These are phyloP conservation scores for Punctoribates punctum DNA, from an alignment of 2,888 invertebrate genomes.

Conservation along the genomic window DNA sequence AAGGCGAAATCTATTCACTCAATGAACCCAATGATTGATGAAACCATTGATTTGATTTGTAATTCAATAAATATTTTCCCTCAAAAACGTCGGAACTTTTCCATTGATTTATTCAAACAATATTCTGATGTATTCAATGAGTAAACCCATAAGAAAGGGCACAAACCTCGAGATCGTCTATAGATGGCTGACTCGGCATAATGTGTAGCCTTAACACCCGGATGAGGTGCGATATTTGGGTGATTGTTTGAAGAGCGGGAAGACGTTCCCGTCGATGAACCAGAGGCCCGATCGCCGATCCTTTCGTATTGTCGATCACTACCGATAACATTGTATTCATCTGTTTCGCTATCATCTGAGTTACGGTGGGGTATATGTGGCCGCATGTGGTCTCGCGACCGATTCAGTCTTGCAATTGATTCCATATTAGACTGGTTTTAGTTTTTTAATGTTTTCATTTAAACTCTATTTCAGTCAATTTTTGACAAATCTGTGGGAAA, in stretches of 20 bases:
- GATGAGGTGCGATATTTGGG: constrained; percentile 4
- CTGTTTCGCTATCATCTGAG: constrained; percentile 41
- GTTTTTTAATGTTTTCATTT: background rate
- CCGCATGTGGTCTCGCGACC: constrained; percentile 27
- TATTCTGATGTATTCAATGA: background rate
- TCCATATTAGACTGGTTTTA: constrained; percentile 27
- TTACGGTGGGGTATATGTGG: constrained; percentile 32
- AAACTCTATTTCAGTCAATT: background rate
- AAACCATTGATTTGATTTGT: too few relatives aligned
- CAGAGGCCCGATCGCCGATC: constrained; percentile 42
- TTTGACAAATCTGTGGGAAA: background rate
- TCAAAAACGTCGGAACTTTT: background rate
- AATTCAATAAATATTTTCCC: too few relatives aligned
- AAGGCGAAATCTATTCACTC: too few relatives aligned
- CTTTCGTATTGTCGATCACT: constrained; percentile 41
- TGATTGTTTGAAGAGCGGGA: constrained; percentile 36
- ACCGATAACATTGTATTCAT: constrained; percentile 42
- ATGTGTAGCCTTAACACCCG: constrained; percentile 34
- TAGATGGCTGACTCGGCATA: constrained; percentile 43
- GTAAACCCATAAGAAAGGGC: background rate
- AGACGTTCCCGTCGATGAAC: constrained; percentile 23
- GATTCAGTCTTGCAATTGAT: constrained; percentile 37
- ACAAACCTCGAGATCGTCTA: constrained; percentile 39
- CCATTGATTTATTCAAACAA: background rate
- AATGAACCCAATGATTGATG: too few relatives aligned